These are phyloP conservation scores for Neotoma lepida DNA, from an alignment of 2,113 vertebrate species.

Conservation along the genomic window DNA sequence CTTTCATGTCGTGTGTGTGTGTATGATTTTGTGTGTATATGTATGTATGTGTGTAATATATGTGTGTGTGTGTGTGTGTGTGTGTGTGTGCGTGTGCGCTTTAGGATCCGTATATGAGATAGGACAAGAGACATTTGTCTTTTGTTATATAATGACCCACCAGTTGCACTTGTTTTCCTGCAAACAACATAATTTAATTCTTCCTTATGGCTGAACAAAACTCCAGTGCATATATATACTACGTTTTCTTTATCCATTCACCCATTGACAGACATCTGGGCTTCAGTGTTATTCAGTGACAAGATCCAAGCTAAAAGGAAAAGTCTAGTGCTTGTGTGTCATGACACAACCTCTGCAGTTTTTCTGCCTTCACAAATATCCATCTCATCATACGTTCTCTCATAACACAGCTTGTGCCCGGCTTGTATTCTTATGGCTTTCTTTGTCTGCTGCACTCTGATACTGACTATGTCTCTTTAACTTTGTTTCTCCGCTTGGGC, in stretches of 20 bases:
- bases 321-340: background rate
- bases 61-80: background rate
- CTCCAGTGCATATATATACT: too few relatives aligned
- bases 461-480: background rate
- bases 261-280: background rate
- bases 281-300: background rate
- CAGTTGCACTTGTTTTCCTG: background rate
- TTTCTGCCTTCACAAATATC: too few relatives aligned
- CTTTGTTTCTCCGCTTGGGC: background rate
- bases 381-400: background rate
- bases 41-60: background rate
- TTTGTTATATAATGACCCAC: too few relatives aligned
- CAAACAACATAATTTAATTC: background rate
- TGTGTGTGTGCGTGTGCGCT: background rate
- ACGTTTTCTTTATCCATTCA: background rate
- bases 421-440: background rate
- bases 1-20: background rate
- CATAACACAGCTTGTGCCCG: accelerated
- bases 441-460: background rate
- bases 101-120: background rate
- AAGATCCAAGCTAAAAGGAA: background rate
- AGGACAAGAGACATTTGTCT: background rate
- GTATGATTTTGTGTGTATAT: background rate
- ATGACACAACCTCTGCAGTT: background rate
- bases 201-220: background rate